Evolutionary conservation across 2,113 vertebrate genomes (phyloP).

Genomic region (Alethe castanea): DNA sequence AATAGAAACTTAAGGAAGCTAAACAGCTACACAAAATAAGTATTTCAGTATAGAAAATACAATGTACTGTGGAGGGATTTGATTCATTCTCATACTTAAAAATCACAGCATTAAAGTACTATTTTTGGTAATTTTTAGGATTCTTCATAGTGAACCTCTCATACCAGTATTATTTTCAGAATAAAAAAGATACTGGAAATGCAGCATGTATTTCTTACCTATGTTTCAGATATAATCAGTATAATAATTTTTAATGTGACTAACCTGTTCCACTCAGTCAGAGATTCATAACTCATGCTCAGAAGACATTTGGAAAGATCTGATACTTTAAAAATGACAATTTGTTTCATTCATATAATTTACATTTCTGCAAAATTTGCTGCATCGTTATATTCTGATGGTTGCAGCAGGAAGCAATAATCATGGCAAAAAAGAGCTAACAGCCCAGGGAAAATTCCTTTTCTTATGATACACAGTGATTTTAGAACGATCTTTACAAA

Average conservation of each 20-base stretch:
- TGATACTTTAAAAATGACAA: neutral
- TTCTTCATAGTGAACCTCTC: neutral
- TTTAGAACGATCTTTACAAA: neutral
- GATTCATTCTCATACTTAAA: neutral
- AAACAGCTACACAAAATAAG: neutral
- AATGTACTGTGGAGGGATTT: neutral
- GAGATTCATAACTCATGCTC: neutral
- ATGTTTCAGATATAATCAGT: neutral
- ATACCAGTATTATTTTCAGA: neutral
- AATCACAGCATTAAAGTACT: neutral
- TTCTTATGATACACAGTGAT: neutral
- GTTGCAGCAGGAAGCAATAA: constrained; percentile 3
- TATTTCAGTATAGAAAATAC: neutral
- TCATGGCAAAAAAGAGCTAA: neutral
- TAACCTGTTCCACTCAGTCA: neutral
- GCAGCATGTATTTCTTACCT: neutral
- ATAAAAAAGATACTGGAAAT: neutral
- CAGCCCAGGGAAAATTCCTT: neutral
- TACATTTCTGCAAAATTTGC: neutral
- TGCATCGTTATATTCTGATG: neutral
- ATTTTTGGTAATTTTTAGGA: neutral
- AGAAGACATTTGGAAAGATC: neutral
- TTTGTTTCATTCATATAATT: neutral
- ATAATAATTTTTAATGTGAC: neutral
- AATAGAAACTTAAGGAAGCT: neutral